phyloP scores from a whole-genome alignment of 2,888 invertebrate genomes.

The Athalia circularis region DNA sequence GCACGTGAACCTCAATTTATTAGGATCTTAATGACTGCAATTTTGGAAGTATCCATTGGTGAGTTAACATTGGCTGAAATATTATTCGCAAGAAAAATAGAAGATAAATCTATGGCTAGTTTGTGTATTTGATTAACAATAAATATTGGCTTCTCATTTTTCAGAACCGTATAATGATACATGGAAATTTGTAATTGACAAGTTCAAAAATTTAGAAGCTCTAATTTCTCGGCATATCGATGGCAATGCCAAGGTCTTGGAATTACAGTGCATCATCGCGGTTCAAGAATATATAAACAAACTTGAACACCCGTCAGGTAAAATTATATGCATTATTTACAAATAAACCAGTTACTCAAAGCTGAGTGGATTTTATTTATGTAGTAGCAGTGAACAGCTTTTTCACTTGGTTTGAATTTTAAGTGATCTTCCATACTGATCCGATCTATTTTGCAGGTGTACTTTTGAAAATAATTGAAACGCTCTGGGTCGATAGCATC shows the following conservation, averaged over 20 bases:
- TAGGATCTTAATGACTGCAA: slow-evolving; percentile 83
- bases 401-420: no score
- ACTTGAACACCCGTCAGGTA: slow-evolving; percentile 86
- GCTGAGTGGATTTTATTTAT: no score
- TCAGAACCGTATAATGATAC: slow-evolving; percentile 69
- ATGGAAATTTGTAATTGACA: slow-evolving; percentile 75
- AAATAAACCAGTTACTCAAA: background rate
- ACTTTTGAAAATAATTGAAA: slow-evolving; percentile 84
- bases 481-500: slow-evolving; percentile 86
- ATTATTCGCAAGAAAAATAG: background rate
- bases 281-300: slow-evolving; percentile 87
- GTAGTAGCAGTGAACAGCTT: no score
- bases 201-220: slow-evolving; percentile 74
- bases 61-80: slow-evolving; percentile 58
- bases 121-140: background rate
- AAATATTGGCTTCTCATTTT: slow-evolving; percentile 24
- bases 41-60: slow-evolving; percentile 83
- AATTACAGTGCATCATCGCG: slow-evolving; percentile 90
- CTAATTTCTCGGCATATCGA: slow-evolving; percentile 84
- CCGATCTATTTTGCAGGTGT: slow-evolving; percentile 79
- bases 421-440: background rate
- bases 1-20: slow-evolving; percentile 83
- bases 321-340: slow-evolving; percentile 48
- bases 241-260: slow-evolving; percentile 79
- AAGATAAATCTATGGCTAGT: background rate